Conservation (phyloP, 2,797 vertebrate species). For the Hemibagrus guttatus region DNA sequence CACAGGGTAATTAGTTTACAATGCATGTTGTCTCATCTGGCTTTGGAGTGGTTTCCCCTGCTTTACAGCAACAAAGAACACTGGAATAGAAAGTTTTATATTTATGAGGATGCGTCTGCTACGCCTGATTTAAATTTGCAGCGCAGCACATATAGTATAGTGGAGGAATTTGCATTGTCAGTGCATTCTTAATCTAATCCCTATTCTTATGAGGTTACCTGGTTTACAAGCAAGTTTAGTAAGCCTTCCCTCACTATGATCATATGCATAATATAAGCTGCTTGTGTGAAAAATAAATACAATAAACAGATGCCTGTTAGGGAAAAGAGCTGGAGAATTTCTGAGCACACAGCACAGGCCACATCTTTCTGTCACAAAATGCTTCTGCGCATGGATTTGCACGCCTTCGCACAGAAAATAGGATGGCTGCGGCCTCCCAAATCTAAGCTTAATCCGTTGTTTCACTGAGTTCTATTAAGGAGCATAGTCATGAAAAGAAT, state of each 20-base stretch:
- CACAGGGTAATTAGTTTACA: constrained; percentile 63
- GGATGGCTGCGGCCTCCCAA: constrained; percentile 55
- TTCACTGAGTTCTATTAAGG: constrained; percentile 57
- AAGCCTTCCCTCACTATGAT: constrained; percentile 60
- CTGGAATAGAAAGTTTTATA: constrained; percentile 62
- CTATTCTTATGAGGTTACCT: constrained; percentile 66
- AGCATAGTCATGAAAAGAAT: constrained; percentile 56
- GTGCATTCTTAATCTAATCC: constrained; percentile 64
- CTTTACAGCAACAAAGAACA: constrained; percentile 61
- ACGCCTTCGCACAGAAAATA: constrained; percentile 55
- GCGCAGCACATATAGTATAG: constrained; percentile 54
- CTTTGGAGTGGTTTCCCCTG: constrained; percentile 58
- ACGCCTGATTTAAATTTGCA: constrained; percentile 61
- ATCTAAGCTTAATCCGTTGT: constrained; percentile 65
- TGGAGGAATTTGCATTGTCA: constrained; percentile 63
- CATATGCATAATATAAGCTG: constrained; percentile 64
- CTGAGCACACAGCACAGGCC: constrained; percentile 48
- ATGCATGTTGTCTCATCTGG: constrained; percentile 63
- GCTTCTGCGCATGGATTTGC: constrained; percentile 61
- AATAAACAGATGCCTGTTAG: constrained; percentile 57
- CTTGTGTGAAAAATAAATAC: constrained; percentile 64
- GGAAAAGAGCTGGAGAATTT: constrained; percentile 52
- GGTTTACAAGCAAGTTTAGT: constrained; percentile 69
- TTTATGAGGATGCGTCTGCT: constrained; percentile 58
- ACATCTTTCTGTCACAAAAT: constrained; percentile 58